Evolutionary conservation across 2,888 invertebrate species (phyloP), one percentile per base, ranked within the genome.

Genomic region (Xanthorhoe spadicearia): DNA sequence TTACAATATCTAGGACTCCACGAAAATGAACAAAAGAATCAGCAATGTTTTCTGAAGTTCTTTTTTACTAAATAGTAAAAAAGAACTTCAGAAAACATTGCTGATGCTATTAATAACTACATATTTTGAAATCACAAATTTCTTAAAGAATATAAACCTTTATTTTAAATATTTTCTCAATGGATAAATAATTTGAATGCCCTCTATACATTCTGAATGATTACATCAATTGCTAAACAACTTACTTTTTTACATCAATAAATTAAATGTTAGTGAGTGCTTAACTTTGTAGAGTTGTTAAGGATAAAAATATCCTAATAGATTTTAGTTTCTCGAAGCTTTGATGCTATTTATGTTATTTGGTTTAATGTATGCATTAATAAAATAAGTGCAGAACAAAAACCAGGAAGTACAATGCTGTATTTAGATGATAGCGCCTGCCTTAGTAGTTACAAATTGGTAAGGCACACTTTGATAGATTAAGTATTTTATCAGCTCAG

Each of bases 401-500:
- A 48, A 48, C 17, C 4, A 48, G 3, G 17, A 48, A 48, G 15
- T 15, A 48, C 10, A 2, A 18, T 13, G 23, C 17, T 32, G 13
- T 48, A 48, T 61, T 53, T 10, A 48, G 49, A 38, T 23, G 23
- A 50, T 52, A 64, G 43, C 64, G 46, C 17, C 60, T 70, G 66
- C 62, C 60, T 66, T 56, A 58, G 57, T 51, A 48, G 19, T 62
- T 57, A 56, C 55, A 50, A 43, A 66, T 61, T 64, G 66, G 51
- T 69, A 69, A 67, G 69, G 72, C 70, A 70, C 68, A 70, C 43
- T 53, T 51, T 50, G 35, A 38, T 19, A 23, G n/a, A 49, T 46
- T 32, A 55, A 48, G 15, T 52, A 56, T 60, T 59, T 17, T 48
- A 49, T 53, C 19, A 56, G 52, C 53, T 65, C 17, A 15, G 53